Conservation (phyloP, 2,888 invertebrate species). For the Lamellibrachia columna region DNA sequence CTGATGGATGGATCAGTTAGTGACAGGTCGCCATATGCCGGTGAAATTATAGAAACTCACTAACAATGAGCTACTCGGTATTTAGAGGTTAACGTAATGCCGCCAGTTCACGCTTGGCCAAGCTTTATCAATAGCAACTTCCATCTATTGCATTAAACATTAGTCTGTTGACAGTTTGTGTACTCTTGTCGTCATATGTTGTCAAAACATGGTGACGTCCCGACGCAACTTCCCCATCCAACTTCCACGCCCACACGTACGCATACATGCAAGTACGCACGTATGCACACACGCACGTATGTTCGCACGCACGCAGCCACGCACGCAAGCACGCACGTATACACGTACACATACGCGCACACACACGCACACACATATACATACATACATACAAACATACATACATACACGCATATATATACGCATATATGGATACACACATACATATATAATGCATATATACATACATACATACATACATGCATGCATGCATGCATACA, state of each 20-base stretch:
- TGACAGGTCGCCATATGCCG: not conserved
- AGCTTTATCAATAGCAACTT: not conserved
- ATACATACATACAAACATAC: too few relatives aligned
- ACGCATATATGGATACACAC: not conserved
- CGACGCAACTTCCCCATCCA: too few relatives aligned
- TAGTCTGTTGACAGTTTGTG: not conserved
- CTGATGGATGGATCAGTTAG: not conserved
- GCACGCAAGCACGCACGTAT: too few relatives aligned
- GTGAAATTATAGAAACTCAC: not conserved
- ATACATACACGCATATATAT: too few relatives aligned
- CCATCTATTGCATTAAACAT: not conserved
- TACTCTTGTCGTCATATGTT: not conserved
- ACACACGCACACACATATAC: too few relatives aligned
- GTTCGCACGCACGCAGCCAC: too few relatives aligned
- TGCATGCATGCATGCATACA: not conserved
- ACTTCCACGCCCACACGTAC: too few relatives aligned
- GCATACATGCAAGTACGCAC: too few relatives aligned
- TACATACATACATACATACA: not conserved
- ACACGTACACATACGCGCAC: too few relatives aligned
- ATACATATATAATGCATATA: not conserved
- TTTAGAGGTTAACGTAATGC: not conserved
- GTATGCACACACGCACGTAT: too few relatives aligned
- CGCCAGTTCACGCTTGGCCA: not conserved
- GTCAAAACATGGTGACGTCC: not conserved
- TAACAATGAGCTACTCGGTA: not conserved